Evolutionary conservation across 1,140 invertebrate genomes (phyloP).

Genomic region (Thaumatotibia leucotreta): DNA sequence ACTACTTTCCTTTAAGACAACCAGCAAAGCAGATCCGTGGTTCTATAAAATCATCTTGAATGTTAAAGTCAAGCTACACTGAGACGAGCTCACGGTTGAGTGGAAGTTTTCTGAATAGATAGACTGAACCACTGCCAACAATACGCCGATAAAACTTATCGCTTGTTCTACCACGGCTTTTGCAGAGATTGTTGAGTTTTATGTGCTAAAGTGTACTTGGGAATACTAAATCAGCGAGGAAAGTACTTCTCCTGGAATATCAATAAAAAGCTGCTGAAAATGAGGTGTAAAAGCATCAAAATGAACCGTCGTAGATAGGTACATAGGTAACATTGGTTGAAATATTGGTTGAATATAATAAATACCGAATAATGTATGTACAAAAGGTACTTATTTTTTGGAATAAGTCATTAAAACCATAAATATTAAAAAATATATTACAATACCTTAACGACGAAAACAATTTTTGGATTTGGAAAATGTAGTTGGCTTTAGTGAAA

Average conservation of each 20-base stretch:
- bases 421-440: too few relatives aligned
- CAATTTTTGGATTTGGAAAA: too few relatives aligned
- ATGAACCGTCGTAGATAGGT: neutral
- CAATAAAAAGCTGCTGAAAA: neutral
- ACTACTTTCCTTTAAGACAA: neutral
- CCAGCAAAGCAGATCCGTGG: neutral
- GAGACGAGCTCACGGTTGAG: neutral
- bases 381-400: too few relatives aligned
- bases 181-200: conserved; percentile 28
- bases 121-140: conserved; percentile 41
- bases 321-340: too few relatives aligned
- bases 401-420: too few relatives aligned
- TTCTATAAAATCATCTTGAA: neutral
- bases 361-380: too few relatives aligned
- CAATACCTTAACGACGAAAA: too few relatives aligned
- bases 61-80: neutral
- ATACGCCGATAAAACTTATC: conserved; percentile 66
- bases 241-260: neutral
- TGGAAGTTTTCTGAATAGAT: conserved; percentile 21
- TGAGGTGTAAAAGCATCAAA: neutral
- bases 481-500: too few relatives aligned
- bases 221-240: neutral
- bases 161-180: conserved; percentile 37
- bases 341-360: too few relatives aligned
- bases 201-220: conserved; percentile 11